Evolutionary conservation across 2,888 invertebrate genomes (phyloP), one percentile per base, ranked within the genome.

Genomic region (Odontocerum albicorne): DNA sequence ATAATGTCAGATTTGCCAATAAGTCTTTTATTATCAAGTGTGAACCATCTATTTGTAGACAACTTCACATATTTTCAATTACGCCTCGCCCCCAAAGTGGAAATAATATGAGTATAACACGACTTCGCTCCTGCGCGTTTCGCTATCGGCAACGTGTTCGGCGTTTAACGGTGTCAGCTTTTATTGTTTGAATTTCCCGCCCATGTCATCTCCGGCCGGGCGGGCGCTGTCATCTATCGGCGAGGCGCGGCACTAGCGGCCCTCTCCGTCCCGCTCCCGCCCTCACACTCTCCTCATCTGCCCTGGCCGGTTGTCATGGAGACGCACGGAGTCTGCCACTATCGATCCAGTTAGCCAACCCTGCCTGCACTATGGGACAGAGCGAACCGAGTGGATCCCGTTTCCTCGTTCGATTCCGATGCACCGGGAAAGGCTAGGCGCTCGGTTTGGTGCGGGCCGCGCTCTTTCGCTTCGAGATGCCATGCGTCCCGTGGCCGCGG

Each of bases 261-360:
- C 36, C 33, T 38, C 12, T 32, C 40, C 33, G 32, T 38, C 39
- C 49, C 38, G 15, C 44, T 36, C 46, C 16, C 36, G 15, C 17
- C 31, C 21, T 19, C 33, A 20, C 31, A n/a, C 36, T 15, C 59
- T 17, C 35, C 21, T 19, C 33, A 40, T 17, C 20, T 16, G 45
- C 16, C 53, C 49, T 39, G 55, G 55, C 45, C 55, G 53, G 61
- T 59, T 46, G 47, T 51, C 59, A 57, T 59, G 59, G 52, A 22
- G 27, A 59, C 61, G 53, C 50, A 17, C 42, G 51, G 61, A 61
- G 61, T 57, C 59, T 55, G 57, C 58, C 55, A 35, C 42, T 58
- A 61, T 61, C 61, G 61, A 61, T 61, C 61, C 31, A 43, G 55
- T 22, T 39, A 32, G 33, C 45, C 46, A 39, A 32, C 44, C 32